Percentiles rank a stretch among this genome's conserved stretches.
Conservation (phyloP, 2,888 invertebrate species). For the Himalopsyche anomala region DNA sequence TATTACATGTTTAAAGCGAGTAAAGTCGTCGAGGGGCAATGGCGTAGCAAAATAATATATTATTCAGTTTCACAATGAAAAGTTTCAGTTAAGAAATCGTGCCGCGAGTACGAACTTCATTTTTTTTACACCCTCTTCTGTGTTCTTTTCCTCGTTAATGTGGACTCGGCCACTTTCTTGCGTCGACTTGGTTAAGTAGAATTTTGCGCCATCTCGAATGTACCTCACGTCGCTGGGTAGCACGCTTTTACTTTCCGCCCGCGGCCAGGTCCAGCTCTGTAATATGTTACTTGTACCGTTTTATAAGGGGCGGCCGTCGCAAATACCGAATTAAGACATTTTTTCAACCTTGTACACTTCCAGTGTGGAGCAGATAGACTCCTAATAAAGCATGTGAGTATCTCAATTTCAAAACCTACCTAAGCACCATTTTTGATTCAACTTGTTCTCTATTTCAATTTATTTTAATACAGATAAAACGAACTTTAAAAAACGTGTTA, state of each 20-base stretch:
- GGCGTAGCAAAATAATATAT: constrained; percentile 21
- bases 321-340: no score
- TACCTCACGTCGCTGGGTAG: not conserved
- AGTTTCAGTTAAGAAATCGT: constrained; percentile 26
- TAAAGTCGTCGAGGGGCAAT: not conserved
- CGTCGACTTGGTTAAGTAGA: constrained; percentile 30
- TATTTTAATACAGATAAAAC: no score
- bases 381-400: no score
- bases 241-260: constrained; percentile 34
- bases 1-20: not conserved
- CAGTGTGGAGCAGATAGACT: no score
- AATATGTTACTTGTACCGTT: constrained; percentile 13
- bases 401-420: no score
- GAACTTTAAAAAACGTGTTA: no score
- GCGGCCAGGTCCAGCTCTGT: constrained; percentile 4
- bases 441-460: no score
- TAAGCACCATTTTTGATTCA: no score
- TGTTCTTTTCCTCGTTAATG: constrained; percentile 26
- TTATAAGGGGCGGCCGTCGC: no score
- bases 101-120: not conserved
- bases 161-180: constrained; percentile 8
- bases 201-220: constrained; percentile 21
- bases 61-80: constrained; percentile 11
- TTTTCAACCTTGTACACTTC: no score
- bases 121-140: constrained; percentile 9